These are phyloP conservation scores for Brachionus asplanchnoidis DNA, from an alignment of 1,140 invertebrate genomes.

Conservation along the genomic window DNA sequence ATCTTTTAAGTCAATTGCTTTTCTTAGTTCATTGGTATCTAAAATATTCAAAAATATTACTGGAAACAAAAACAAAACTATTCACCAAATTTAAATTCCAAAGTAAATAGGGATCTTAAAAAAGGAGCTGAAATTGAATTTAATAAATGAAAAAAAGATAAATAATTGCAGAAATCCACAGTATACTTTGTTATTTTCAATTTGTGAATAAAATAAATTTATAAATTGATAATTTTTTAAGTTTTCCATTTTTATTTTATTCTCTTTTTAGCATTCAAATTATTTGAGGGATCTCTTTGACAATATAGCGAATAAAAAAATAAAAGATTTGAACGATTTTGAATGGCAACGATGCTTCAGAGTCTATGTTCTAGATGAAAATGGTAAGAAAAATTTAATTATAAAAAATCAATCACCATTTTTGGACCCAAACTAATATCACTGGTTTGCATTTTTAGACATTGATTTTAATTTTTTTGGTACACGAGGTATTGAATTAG, in stretches of 20 bases:
- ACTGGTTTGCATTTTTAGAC: not conserved
- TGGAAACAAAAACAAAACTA: too few species aligned
- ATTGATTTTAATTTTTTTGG: not conserved
- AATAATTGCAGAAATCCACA: too few species aligned
- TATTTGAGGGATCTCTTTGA: slow-evolving; percentile 54
- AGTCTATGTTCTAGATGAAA: slow-evolving; percentile 30
- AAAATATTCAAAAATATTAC: too few species aligned
- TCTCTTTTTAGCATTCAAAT: slow-evolving; percentile 50
- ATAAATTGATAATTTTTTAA: too few species aligned
- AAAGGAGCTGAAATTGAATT: too few species aligned
- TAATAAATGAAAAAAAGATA: too few species aligned
- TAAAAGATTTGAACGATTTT: slow-evolving; percentile 44
- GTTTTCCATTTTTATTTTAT: not conserved
- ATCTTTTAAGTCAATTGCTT: too few species aligned
- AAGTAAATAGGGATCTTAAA: too few species aligned
- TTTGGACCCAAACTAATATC: not conserved
- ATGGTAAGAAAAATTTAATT: not conserved
- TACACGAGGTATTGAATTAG: not conserved
- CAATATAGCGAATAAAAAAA: slow-evolving; percentile 50
- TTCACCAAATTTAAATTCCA: too few species aligned
- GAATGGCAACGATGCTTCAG: slow-evolving; percentile 41
- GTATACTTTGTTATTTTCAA: too few species aligned
- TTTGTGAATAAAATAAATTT: too few species aligned
- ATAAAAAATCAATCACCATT: not conserved
- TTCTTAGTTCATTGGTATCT: too few species aligned